Conservation (phyloP, 2,113 vertebrate genomes). For the Mola mola region DNA sequence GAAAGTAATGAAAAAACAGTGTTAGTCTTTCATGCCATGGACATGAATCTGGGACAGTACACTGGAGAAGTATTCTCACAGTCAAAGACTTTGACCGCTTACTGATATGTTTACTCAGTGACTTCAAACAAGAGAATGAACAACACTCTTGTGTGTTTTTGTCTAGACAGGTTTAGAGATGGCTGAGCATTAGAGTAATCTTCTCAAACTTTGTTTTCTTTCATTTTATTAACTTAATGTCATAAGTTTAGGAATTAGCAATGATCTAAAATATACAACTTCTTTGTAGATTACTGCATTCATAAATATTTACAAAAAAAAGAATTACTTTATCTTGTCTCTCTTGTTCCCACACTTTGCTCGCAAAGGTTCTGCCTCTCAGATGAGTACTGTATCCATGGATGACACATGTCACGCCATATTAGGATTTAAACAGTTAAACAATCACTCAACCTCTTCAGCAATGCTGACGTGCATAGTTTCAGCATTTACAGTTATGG, state of each 20-base stretch:
- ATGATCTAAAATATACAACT: neutral
- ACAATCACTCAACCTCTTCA: conserved; percentile 21
- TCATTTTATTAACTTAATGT: neutral
- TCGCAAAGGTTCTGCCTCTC: conserved; percentile 15
- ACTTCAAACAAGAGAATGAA: conserved; percentile 39
- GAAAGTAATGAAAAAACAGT: neutral
- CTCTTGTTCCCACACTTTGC: conserved; percentile 25
- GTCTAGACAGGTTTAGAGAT: conserved; percentile 8
- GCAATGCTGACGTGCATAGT: conserved; percentile 22
- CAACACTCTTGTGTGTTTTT: conserved; percentile 1
- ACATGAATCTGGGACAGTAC: conserved; percentile 33
- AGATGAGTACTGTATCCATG: conserved; percentile 57
- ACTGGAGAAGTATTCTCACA: conserved; percentile 7
- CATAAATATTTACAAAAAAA: neutral
- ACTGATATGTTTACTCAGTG: conserved; percentile 39
- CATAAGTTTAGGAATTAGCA: neutral
- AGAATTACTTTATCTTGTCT: neutral
- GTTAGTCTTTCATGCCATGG: conserved; percentile 56
- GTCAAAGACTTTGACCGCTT: conserved; percentile 22
- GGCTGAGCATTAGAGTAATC: neutral
- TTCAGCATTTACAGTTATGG: conserved; percentile 36
- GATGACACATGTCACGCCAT: conserved; percentile 50
- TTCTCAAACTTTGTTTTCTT: neutral
- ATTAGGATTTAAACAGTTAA: conserved; percentile 39
- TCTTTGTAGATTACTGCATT: neutral